A percentile compares a stretch with the other conserved stretches of the same genome.
phyloP scores from a whole-genome alignment of 2,797 vertebrate species.

The Epinephelus malabaricus region DNA sequence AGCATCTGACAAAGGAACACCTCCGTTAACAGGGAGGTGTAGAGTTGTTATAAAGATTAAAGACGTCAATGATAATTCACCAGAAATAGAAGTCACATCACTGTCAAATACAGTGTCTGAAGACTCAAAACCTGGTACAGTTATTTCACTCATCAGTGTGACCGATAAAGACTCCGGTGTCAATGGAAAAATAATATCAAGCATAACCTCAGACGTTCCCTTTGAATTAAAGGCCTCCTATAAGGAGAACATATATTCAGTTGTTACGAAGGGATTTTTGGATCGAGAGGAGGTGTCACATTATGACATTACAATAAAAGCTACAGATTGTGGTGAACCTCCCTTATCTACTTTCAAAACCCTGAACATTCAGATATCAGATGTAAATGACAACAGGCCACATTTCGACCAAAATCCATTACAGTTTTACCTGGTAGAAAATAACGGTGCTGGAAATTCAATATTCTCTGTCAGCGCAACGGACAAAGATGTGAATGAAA shows the following conservation, averaged over 20 bases:
- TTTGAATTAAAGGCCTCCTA: constrained; percentile 72
- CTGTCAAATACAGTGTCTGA: constrained; percentile 62
- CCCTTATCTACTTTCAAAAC: constrained; percentile 77
- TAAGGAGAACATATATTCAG: constrained; percentile 75
- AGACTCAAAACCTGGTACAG: constrained; percentile 62
- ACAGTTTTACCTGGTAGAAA: constrained; percentile 79
- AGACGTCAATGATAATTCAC: constrained; percentile 74
- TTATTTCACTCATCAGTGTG: constrained; percentile 79
- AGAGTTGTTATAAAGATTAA: constrained; percentile 54
- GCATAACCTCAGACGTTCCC: constrained; percentile 37
- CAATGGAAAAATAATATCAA: constrained; percentile 62
- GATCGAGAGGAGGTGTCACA: constrained; percentile 82
- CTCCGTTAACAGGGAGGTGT: constrained; percentile 62
- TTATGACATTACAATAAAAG: constrained; percentile 86
- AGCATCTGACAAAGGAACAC: constrained; percentile 76
- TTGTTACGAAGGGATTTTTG: constrained; percentile 60
- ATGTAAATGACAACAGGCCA: constrained; percentile 82
- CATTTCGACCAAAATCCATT: constrained; percentile 64
- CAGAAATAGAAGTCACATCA: constrained; percentile 68
- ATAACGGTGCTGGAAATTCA: constrained; percentile 75
- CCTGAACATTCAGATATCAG: constrained; percentile 66
- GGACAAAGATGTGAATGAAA: constrained; percentile 75
- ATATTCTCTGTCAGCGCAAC: constrained; percentile 75
- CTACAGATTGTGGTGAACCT: constrained; percentile 84
- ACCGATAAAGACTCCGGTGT: constrained; percentile 66